Base-by-base conservation (phyloP, 2,113 vertebrate genomes). In the Dasypus novemcinctus region DNA sequence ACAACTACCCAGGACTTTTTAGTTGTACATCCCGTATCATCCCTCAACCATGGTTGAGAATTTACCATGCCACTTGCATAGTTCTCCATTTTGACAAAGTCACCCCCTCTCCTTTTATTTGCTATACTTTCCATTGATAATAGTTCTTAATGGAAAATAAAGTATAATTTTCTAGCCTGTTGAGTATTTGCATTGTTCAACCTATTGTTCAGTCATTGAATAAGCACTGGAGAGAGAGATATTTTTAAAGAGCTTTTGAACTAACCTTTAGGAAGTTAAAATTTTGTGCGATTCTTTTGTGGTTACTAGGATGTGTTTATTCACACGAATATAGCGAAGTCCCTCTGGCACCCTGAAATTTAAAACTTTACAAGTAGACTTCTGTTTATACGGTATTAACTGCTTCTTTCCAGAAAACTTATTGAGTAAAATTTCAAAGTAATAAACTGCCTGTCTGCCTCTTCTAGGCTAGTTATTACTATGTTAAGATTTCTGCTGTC, bases 361-460 rank as follows among this genome's bases (percentile, higher is more conserved):
- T n/a, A 80, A 74, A 33, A 75, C 29, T 36, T 93, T 78, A 63
- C 69, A 85, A 93, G 29, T 17, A 41, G 46, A 68, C 29, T 54
- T 79, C 10, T 96, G 3, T 41, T 90, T 96, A 80, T 90, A 15
- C 15, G 95, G 72, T 43, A 33, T 96, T 94, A 69, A 33, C 11
- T 84, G 20, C 23, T 97, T 29, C 90, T 93, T 87, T 66, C 31
- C 1, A 4, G 18, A 18, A 95, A 85, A 63, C 17, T 14, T 94
- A 87, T 95, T 78, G 54, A 57, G 80, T 49, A 68, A 82, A 95
- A 83, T 82, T 97, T 94, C 43, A 91, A 66, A 80, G 29, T n/a
- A 38, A 43, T 90, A 90, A 82, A 76, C 41, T 96, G 78, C 66
- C 41, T 0, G 0, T 27, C 43, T 94, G 36, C 46, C 52, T n/a